These are phyloP conservation scores for Hipparchia semele DNA, from an alignment of 2,888 invertebrate species.

Conservation along the genomic window DNA sequence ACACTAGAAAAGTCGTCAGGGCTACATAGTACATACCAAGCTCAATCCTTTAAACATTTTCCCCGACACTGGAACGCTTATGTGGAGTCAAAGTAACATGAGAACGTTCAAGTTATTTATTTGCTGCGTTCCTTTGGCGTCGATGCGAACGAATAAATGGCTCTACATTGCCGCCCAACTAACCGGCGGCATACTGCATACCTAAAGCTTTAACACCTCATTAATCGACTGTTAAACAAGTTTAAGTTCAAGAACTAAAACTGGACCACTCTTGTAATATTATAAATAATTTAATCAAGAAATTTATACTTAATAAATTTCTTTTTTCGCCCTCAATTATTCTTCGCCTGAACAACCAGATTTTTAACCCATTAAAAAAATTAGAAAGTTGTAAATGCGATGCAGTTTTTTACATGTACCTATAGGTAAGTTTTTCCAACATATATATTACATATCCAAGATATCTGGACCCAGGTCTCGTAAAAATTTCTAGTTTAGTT, in stretches of 20 bases:
- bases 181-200: slow-evolving; percentile 19
- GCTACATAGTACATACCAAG: slow-evolving; percentile 7
- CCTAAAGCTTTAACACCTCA: slow-evolving; percentile 34
- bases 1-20: background rate
- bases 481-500: too few relatives aligned
- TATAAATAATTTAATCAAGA: too few relatives aligned
- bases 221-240: slow-evolving; percentile 25
- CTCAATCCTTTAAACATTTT: slow-evolving; percentile 6
- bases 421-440: too few relatives aligned
- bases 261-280: too few relatives aligned
- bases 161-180: slow-evolving; percentile 23
- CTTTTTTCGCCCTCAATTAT: background rate
- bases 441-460: too few relatives aligned
- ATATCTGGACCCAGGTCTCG: too few relatives aligned
- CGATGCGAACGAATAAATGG: slow-evolving; percentile 32
- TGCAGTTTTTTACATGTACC: background rate
- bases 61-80: slow-evolving; percentile 3
- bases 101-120: slow-evolving; percentile 31
- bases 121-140: slow-evolving; percentile 31
- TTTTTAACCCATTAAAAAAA: too few relatives aligned
- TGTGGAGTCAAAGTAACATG: slow-evolving; percentile 23
- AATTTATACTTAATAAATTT: too few relatives aligned
- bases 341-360: background rate
- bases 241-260: too few relatives aligned
- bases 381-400: too few relatives aligned